Base-by-base conservation (phyloP, 2,797 vertebrate genomes). In the Adelosebastes latens region DNA sequence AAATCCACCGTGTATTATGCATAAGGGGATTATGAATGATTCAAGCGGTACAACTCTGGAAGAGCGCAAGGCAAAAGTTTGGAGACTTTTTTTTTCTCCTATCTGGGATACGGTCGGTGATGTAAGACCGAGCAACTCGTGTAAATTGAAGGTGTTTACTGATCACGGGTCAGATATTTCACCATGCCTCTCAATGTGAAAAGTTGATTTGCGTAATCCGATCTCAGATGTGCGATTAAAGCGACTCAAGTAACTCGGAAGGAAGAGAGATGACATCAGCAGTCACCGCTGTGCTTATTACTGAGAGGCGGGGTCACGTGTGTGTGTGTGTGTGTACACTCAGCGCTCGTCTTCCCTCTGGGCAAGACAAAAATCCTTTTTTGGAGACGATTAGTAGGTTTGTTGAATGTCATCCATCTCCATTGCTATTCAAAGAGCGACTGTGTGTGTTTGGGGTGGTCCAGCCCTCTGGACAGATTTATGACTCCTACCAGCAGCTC, bases 401-500 rank as follows among this genome's bases (percentile, higher is more conserved):
- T 89, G 84, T 55, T 93, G 87, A 91, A 87, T 81, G 79, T 86
- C 81, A 87, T 87, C 85, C 78, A 80, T 92, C 90, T 86, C 32
- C 49, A 72, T 75, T 79, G 18, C 80, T 39, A 75, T 84, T 92
- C 81, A 92, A 79, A 83, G 80, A 22, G 42, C 39, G 34, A 31
- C 72, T 75, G 34, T 71, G 60, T 84, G 66, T 49, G 53, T 71
- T 65, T 55, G 89, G 89, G 92, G 91, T 90, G 93, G 91, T 93
- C 92, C 80, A 8, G 84, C 89, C 82, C 82, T 78, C 71, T 16
- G 63, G 89, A 93, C 83, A 94, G 91, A 93, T 94, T 95, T 94
- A 91, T 63, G 63, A 87, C 89, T 88, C 77, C 73, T 75, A 77
- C 79, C 79, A 80, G 80, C 60, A 49, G 58, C 87, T 88, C 73